Conservation (phyloP, 2,888 invertebrate species). For the Napeogenes sylphis region DNA sequence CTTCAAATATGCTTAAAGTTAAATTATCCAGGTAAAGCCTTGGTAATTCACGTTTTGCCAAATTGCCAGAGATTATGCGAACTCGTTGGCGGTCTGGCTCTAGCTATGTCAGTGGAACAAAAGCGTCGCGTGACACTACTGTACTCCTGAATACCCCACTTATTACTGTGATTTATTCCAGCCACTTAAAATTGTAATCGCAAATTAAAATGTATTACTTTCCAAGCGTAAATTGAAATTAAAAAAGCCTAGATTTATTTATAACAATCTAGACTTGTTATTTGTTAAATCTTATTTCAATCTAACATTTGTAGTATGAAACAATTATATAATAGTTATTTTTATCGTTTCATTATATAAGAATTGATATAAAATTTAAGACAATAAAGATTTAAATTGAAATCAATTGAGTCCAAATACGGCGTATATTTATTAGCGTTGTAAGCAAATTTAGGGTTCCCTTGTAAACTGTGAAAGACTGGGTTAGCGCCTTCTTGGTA, state of each 20-base stretch:
- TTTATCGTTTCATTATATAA: not conserved
- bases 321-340: not conserved
- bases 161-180: conserved; percentile 14
- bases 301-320: not conserved
- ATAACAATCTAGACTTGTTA: not conserved
- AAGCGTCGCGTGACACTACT: conserved; percentile 53
- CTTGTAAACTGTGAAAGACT: conserved; percentile 16
- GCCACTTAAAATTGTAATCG: conserved; percentile 3
- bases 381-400: not conserved
- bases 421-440: conserved; percentile 14
- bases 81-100: conserved; percentile 24
- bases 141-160: conserved; percentile 37
- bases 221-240: not conserved
- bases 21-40: conserved; percentile 10
- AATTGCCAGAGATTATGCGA: conserved; percentile 26
- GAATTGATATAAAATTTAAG: not conserved
- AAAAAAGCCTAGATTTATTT: not conserved
- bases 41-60: conserved; percentile 20
- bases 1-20: not conserved
- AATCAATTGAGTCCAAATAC: conserved; percentile 15
- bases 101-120: conserved; percentile 53
- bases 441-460: conserved; percentile 10
- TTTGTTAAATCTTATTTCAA: not conserved
- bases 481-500: conserved; percentile 17
- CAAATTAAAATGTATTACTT: conserved; percentile 1